Evolutionary conservation across 2,888 invertebrate species (phyloP).

Genomic region (Acrobasis consociella): DNA sequence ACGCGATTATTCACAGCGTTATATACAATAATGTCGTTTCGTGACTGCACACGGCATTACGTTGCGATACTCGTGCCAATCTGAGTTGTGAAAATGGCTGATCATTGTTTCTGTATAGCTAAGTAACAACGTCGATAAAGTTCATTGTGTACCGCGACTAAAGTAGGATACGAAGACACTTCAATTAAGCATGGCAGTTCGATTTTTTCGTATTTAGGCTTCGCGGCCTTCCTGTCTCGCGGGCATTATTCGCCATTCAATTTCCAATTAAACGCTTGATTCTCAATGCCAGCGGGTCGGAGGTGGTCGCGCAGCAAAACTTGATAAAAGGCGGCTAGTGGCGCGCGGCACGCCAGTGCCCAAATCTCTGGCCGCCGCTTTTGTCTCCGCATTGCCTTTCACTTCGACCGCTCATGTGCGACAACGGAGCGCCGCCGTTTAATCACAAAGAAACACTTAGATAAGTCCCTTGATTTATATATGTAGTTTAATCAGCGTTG

Average conservation of each 20-base stretch:
- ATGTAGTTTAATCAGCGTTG: constrained; percentile 38
- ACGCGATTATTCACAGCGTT: constrained; percentile 39
- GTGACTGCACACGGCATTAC: constrained; percentile 55
- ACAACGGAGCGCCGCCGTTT: constrained; percentile 53
- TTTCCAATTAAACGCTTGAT: constrained; percentile 80
- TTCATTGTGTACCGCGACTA: constrained; percentile 35
- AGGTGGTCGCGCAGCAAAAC: constrained; percentile 67
- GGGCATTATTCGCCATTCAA: constrained; percentile 74
- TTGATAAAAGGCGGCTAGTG: constrained; percentile 77
- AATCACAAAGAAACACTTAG: constrained; percentile 70
- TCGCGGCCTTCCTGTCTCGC: constrained; percentile 74
- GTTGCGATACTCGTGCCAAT: constrained; percentile 57
- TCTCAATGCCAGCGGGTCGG: constrained; percentile 79
- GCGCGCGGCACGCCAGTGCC: constrained; percentile 73
- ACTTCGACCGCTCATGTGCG: constrained; percentile 72
- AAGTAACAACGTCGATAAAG: constrained; percentile 5
- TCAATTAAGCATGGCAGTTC: constrained; percentile 53
- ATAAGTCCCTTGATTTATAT: constrained; percentile 64
- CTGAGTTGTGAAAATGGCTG: constrained; percentile 56
- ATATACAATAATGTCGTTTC: constrained; percentile 38
- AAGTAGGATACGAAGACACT: constrained; percentile 39
- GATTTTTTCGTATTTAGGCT: constrained; percentile 67
- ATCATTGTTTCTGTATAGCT: constrained; percentile 50
- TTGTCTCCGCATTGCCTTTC: constrained; percentile 76
- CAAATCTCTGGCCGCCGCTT: constrained; percentile 66